Conservation (phyloP, 2,888 invertebrate species). For the Horisme vitalbata region DNA sequence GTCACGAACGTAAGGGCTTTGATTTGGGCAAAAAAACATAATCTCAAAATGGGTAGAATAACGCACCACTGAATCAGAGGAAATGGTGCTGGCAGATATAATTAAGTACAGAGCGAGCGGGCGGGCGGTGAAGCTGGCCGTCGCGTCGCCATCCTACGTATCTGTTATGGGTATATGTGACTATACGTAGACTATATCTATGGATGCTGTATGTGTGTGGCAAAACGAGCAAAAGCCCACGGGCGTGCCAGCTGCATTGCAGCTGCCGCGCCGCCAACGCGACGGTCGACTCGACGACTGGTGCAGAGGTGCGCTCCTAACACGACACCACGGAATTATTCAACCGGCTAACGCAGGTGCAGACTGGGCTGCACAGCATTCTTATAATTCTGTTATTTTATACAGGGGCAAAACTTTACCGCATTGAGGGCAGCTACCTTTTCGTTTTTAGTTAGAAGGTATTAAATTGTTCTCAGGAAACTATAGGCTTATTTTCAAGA, state of each 20-base stretch:
- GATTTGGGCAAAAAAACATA: neutral
- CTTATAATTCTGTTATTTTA: too few relatives aligned
- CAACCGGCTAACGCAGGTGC: conserved; percentile 56
- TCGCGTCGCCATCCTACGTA: too few relatives aligned
- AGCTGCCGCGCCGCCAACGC: conserved; percentile 64
- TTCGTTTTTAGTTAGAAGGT: too few relatives aligned
- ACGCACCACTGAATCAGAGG: conserved; percentile 21
- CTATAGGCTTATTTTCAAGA: too few relatives aligned
- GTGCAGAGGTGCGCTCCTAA: conserved; percentile 39
- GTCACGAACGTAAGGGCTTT: too few relatives aligned
- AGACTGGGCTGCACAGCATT: too few relatives aligned
- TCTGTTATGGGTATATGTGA: conserved; percentile 24
- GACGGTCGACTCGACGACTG: conserved; percentile 35
- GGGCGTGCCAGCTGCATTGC: conserved; percentile 69
- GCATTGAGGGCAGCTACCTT: too few relatives aligned
- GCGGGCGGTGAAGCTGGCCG: conserved; percentile 26
- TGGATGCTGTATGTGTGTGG: conserved; percentile 33
- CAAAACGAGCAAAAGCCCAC: conserved; percentile 73
- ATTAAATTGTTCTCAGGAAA: too few relatives aligned
- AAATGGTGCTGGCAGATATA: conserved; percentile 27
- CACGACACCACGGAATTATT: conserved; percentile 54
- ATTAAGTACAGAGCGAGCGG: conserved; percentile 29
- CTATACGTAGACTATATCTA: conserved; percentile 15
- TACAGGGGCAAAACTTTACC: too few relatives aligned
- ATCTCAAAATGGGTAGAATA: conserved; percentile 13